phyloP scores from a whole-genome alignment of 92 coral and sea anemone species.

The Ricordea florida region DNA sequence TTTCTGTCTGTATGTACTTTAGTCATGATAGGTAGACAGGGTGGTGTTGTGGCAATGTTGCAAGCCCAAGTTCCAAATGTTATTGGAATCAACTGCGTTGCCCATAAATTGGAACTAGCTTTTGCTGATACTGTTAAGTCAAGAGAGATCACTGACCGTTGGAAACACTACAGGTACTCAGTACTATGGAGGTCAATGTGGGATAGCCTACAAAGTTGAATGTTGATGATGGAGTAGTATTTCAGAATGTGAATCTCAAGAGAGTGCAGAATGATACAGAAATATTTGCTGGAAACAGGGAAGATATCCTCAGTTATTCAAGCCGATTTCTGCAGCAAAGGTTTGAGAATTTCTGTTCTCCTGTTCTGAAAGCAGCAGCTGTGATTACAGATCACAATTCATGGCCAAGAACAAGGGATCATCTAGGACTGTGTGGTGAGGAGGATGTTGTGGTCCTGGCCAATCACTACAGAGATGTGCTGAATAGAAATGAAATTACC shows the following conservation, averaged over 20 bases:
- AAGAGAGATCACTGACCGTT: conserved; percentile 17
- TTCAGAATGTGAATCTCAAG: conserved; percentile 24
- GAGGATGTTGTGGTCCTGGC: conserved; percentile 22
- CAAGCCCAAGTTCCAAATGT: conserved; percentile 27
- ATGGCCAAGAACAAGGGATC: conserved; percentile 15
- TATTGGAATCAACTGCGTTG: conserved; percentile 37
- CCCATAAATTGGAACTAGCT: conserved; percentile 52
- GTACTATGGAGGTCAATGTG: conserved; percentile 29
- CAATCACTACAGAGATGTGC: conserved; percentile 4
- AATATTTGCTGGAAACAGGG: conserved; percentile 12
- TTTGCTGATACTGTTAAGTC: conserved; percentile 40
- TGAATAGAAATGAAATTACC: conserved; percentile 11
- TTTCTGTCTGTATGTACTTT: conserved; percentile 54
- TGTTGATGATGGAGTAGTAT: conserved; percentile 18
- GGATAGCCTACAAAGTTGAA: conserved; percentile 19
- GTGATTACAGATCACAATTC: conserved; percentile 17
- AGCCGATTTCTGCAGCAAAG: conserved; percentile 24
- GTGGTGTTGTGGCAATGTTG: conserved; percentile 34
- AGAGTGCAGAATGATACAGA: conserved; percentile 20
- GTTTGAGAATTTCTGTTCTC: conserved; percentile 16
- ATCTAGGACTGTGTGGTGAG: conserved; percentile 17
- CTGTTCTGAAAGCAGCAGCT: conserved; percentile 13
- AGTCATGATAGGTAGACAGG: conserved; percentile 45
- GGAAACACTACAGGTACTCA: conserved; percentile 50
- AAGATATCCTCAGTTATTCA: conserved; percentile 12